A percentile compares a stretch with the other conserved stretches of the same genome.
These are phyloP conservation scores for Megalonaias nervosa DNA, from an alignment of 1,140 invertebrate species.

Conservation along the genomic window DNA sequence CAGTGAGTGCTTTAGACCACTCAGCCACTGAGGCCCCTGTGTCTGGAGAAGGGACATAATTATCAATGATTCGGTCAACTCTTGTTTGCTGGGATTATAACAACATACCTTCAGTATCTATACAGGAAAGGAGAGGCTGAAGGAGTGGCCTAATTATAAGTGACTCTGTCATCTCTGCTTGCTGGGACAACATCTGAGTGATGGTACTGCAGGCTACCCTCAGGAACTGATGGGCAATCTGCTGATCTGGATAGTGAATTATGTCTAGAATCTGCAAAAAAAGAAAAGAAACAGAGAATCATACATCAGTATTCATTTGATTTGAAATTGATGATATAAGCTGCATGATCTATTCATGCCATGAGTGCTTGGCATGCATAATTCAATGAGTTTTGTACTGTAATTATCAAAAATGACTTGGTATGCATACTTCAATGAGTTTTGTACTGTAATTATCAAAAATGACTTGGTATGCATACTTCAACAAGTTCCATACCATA, in stretches of 20 bases:
- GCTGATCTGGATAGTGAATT: constrained; percentile 37
- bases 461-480: too few relatives aligned
- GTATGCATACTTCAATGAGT: too few relatives aligned
- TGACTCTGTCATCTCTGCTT: constrained; percentile 34
- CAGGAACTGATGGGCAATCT: constrained; percentile 34
- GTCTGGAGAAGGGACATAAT: too few relatives aligned
- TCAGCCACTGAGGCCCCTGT: too few relatives aligned
- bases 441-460: too few relatives aligned
- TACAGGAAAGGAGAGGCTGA: constrained; percentile 33
- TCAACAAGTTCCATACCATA: too few relatives aligned
- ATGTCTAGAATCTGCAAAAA: constrained; percentile 41
- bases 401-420: too few relatives aligned
- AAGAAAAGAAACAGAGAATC: background rate
- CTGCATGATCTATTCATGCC: too few relatives aligned
- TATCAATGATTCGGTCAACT: background rate
- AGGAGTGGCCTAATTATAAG: constrained; percentile 44
- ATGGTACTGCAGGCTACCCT: constrained; percentile 48
- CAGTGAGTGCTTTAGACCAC: too few relatives aligned
- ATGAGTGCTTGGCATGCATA: too few relatives aligned
- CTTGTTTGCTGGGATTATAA: constrained; percentile 1
- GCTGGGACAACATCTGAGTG: constrained; percentile 25
- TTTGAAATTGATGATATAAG: background rate
- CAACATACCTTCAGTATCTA: constrained; percentile 20
- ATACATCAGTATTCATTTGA: too few relatives aligned
- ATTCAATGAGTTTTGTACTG: too few relatives aligned